Evolutionary conservation across 2,797 vertebrate genomes (phyloP).

Genomic region (Alosa sapidissima): DNA sequence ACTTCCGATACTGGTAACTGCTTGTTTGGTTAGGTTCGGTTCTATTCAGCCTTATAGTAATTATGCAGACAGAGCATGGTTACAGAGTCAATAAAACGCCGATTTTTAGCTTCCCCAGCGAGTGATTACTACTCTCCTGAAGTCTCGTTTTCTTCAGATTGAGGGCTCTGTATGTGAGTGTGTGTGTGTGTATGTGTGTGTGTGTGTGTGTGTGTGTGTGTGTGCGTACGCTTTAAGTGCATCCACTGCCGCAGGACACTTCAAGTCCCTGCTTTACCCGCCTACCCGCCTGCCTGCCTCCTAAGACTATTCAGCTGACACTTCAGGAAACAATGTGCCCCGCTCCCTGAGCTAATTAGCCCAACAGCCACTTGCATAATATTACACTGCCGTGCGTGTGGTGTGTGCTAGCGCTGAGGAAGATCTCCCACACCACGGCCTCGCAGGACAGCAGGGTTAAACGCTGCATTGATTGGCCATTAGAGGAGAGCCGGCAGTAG

Average conservation of each 20-base stretch:
- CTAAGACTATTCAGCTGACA: not conserved
- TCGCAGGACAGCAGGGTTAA: slow-evolving; percentile 38
- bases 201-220: no score
- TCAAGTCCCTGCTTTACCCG: not conserved
- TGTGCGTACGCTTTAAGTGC: not conserved
- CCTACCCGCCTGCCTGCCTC: not conserved
- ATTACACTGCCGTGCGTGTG: not conserved
- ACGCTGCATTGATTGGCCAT: slow-evolving; percentile 35
- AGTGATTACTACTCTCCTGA: not conserved
- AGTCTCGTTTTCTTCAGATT: not conserved
- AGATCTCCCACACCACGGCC: not conserved
- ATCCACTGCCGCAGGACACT: not conserved
- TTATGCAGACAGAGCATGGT: not conserved
- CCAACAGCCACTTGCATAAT: not conserved
- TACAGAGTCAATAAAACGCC: not conserved
- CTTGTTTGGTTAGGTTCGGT: no score
- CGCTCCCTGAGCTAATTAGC: not conserved
- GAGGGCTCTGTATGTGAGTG: not conserved
- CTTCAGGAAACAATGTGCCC: slow-evolving; percentile 18
- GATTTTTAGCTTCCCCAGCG: not conserved
- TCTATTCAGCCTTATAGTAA: not conserved
- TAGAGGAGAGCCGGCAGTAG: slow-evolving; percentile 26
- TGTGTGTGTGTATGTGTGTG: no score
- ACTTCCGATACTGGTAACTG: no score
- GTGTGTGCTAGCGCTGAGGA: not conserved